Evolutionary conservation across 2,888 invertebrate species (phyloP).

Genomic region (Lacanobia wlatinum): DNA sequence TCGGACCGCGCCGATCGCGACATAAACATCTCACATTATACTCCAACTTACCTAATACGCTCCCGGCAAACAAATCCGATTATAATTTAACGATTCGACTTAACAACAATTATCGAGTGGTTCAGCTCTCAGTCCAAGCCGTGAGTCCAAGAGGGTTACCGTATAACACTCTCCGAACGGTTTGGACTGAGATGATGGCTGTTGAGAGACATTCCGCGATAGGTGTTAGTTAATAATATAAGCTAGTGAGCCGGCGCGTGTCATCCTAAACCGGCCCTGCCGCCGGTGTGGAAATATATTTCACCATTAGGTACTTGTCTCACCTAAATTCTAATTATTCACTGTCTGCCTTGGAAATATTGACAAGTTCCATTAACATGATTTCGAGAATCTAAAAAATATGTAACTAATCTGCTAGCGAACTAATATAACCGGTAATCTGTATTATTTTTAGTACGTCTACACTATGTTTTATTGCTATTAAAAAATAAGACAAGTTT

Average conservation of each 20-base stretch:
- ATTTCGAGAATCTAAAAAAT: constrained; percentile 24
- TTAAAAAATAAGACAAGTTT: constrained; percentile 57
- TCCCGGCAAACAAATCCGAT: constrained; percentile 84
- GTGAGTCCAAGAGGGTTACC: too few species aligned
- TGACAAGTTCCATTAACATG: constrained; percentile 30
- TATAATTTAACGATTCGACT: constrained; percentile 78
- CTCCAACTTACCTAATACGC: constrained; percentile 82
- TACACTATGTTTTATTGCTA: constrained; percentile 61
- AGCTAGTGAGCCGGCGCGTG: constrained; percentile 70
- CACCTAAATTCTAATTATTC: constrained; percentile 60
- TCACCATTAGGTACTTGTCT: constrained; percentile 72
- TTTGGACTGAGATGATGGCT: constrained; percentile 67
- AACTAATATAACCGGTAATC: constrained; percentile 55
- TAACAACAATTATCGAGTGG: constrained; percentile 74
- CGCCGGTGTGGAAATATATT: constrained; percentile 76
- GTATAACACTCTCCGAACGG: constrained; percentile 29
- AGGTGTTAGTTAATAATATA: constrained; percentile 72
- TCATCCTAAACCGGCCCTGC: constrained; percentile 77
- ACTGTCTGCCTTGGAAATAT: constrained; percentile 34
- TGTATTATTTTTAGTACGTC: constrained; percentile 45
- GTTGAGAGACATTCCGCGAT: constrained; percentile 68
- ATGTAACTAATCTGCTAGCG: constrained; percentile 38
- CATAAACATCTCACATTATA: constrained; percentile 88
- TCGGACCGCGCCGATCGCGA: constrained; percentile 84
- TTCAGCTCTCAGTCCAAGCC: constrained; percentile 56